Evolutionary conservation across 2,797 vertebrate species (phyloP).

Genomic region (Cygnus olor): DNA sequence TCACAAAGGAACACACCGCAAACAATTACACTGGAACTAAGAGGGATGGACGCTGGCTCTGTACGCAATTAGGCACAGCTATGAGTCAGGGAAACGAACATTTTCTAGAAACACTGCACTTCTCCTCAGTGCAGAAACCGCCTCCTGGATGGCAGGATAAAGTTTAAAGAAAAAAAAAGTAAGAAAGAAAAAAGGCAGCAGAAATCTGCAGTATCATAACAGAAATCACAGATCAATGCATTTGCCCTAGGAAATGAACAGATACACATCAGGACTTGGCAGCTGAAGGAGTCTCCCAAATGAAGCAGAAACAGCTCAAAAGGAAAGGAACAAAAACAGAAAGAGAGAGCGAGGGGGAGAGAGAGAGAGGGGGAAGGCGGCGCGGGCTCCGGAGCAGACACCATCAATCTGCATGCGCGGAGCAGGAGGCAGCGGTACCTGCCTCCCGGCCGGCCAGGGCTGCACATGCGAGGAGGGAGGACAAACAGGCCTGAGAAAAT

Average conservation of each 20-base stretch:
- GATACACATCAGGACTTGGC: constrained; percentile 68
- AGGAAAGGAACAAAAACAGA: constrained; percentile 46
- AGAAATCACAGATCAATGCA: constrained; percentile 67
- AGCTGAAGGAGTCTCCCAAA: constrained; percentile 61
- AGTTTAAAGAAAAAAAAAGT: neutral
- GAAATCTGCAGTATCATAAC: constrained; percentile 56
- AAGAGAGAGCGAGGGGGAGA: constrained; percentile 2
- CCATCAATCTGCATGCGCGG: constrained; percentile 46
- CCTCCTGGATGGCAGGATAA: constrained; percentile 43
- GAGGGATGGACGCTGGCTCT: constrained; percentile 24
- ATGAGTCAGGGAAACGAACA: constrained; percentile 42
- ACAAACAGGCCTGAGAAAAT: constrained; percentile 67
- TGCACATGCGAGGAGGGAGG: constrained; percentile 21
- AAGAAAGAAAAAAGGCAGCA: constrained; percentile 9
- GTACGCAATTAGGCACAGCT: constrained; percentile 57
- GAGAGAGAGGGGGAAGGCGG: neutral
- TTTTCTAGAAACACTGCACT: constrained; percentile 33
- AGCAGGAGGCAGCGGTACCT: constrained; percentile 54
- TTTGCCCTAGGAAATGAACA: constrained; percentile 65
- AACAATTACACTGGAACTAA: constrained; percentile 66
- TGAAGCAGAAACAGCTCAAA: constrained; percentile 62
- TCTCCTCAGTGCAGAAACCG: constrained; percentile 18
- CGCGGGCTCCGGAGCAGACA: constrained; percentile 9
- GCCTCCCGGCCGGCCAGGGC: constrained; percentile 6
- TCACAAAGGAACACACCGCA: constrained; percentile 65